Evolutionary conservation across 2,113 vertebrate species (phyloP).

Genomic region (Silurus meridionalis): DNA sequence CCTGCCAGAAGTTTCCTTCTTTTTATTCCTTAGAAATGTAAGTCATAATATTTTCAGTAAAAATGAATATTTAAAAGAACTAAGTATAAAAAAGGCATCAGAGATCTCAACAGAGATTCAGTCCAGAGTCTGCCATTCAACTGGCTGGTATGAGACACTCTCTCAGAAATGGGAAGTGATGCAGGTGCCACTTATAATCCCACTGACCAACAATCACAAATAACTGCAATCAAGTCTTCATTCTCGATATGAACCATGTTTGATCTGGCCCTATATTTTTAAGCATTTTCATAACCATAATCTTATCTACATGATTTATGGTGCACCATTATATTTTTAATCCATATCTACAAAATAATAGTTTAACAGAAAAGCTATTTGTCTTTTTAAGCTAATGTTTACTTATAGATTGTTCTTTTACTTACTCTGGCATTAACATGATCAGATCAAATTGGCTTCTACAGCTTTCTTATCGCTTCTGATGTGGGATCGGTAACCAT

Average conservation of each 20-base stretch:
- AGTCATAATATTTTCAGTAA: slow-evolving; percentile 60
- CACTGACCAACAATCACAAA: slow-evolving; percentile 65
- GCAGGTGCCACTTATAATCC: slow-evolving; percentile 60
- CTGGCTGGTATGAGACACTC: slow-evolving; percentile 20
- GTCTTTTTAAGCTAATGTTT: slow-evolving; percentile 32
- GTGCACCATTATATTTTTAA: slow-evolving; percentile 45
- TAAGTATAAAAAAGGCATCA: slow-evolving; percentile 51
- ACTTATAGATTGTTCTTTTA: slow-evolving; percentile 30
- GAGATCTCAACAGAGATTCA: slow-evolving; percentile 61
- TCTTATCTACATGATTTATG: slow-evolving; percentile 47
- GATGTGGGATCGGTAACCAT: not conserved
- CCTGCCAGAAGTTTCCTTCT: slow-evolving; percentile 48
- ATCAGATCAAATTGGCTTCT: slow-evolving; percentile 13
- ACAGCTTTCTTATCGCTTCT: slow-evolving; percentile 3
- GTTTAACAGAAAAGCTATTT: slow-evolving; percentile 37
- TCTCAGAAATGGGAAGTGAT: slow-evolving; percentile 54
- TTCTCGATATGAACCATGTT: slow-evolving; percentile 37
- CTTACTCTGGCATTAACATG: slow-evolving; percentile 15
- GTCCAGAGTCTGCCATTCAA: slow-evolving; percentile 60
- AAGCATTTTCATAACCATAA: slow-evolving; percentile 59
- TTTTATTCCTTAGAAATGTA: slow-evolving; percentile 65
- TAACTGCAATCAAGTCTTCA: slow-evolving; percentile 53
- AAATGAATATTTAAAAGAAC: slow-evolving; percentile 60
- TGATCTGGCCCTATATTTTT: slow-evolving; percentile 41
- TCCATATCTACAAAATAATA: slow-evolving; percentile 54